These are phyloP conservation scores for Chrysogorgia sp. DNA, from an alignment of 92 coral and sea anemone genomes.

Conservation along the genomic window DNA sequence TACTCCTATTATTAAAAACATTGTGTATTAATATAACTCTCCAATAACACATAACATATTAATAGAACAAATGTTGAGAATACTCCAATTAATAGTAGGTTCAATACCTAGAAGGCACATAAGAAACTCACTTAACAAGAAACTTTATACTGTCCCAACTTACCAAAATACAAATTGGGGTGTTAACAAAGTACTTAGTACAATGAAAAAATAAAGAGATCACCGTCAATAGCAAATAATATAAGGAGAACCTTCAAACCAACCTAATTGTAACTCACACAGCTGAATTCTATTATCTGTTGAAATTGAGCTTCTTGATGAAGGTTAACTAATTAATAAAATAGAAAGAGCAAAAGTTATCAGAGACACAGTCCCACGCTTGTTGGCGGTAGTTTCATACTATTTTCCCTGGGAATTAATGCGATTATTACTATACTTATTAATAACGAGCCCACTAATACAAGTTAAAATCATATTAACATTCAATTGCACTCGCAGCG, in stretches of 20 bases:
- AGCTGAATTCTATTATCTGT: no score
- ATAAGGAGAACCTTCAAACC: constrained; percentile 77
- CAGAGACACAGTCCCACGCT: constrained; percentile 83
- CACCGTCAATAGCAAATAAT: constrained; percentile 81
- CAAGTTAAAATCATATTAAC: constrained; percentile 8
- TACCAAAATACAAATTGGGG: no score
- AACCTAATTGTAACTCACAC: constrained; percentile 71
- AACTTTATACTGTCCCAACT: no score
- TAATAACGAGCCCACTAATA: constrained; percentile 24
- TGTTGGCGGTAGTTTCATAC: no score
- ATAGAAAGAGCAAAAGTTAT: constrained; percentile 77
- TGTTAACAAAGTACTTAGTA: no score
- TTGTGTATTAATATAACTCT: constrained; percentile 82
- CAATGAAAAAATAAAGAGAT: constrained; percentile 72
- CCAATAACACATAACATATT: constrained; percentile 78
- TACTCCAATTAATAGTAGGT: constrained; percentile 78
- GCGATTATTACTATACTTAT: constrained; percentile 43
- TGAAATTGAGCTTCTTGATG: no score
- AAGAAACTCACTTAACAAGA: no score
- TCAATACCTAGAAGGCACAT: no score
- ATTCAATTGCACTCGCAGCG: no score
- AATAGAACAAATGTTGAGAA: constrained; percentile 74
- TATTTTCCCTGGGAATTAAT: no score
- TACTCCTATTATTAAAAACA: no score
- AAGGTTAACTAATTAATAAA: constrained; percentile 78